These are phyloP conservation scores for Amblyraja radiata DNA, from an alignment of 2,797 vertebrate species.

Conservation along the genomic window DNA sequence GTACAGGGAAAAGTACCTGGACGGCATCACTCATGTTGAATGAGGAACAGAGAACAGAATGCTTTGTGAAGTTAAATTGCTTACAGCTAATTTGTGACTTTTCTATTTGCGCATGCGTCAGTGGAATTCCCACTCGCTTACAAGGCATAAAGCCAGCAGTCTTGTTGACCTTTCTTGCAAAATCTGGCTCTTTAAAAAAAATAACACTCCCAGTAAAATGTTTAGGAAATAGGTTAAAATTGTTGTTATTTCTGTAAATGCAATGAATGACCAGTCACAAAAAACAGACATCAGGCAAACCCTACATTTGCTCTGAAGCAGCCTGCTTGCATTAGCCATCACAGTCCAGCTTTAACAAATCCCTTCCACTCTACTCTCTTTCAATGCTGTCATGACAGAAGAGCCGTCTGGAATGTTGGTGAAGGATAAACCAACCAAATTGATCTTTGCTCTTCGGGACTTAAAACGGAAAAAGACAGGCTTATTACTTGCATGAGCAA, in stretches of 20 bases:
- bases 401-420: background rate
- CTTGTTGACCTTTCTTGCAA: no score
- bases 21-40: no score
- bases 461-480: background rate
- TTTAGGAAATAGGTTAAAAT: background rate
- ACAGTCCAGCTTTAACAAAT: background rate
- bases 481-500: conserved; percentile 10
- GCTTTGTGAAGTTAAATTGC: no score
- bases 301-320: background rate
- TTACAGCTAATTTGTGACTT: no score
- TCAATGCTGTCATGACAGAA: background rate
- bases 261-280: background rate
- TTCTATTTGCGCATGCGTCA: no score
- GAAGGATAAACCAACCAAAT: background rate
- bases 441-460: background rate
- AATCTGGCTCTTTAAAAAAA: background rate
- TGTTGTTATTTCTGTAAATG: background rate
- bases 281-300: background rate
- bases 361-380: background rate
- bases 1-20: no score
- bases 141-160: no score
- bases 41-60: no score
- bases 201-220: background rate
- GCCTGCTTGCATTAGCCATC: background rate
- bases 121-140: no score